A percentile compares a stretch with the other conserved stretches of the same genome.
These are phyloP conservation scores for Galago senegalensis DNA, from an alignment of 2,797 vertebrate species.

Conservation along the genomic window DNA sequence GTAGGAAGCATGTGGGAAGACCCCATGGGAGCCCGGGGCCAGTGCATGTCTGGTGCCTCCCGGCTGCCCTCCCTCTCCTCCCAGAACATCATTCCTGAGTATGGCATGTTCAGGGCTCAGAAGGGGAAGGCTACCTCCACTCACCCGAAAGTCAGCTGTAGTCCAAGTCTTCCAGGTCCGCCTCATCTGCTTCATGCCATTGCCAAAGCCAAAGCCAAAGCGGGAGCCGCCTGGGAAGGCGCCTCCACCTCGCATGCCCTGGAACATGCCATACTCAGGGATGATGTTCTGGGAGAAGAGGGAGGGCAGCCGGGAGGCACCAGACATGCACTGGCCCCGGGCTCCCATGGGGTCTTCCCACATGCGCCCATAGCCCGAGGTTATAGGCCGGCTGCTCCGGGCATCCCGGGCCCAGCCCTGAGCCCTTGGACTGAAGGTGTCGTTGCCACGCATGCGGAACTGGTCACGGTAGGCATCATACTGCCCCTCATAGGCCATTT, in stretches of 20 bases:
- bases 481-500: conserved; percentile 87
- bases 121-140: conserved; percentile 85
- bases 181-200: conserved; percentile 94
- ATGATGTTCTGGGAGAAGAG: conserved; percentile 97
- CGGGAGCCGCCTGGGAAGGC: conserved; percentile 92
- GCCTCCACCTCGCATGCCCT: conserved; percentile 92
- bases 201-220: conserved; percentile 92
- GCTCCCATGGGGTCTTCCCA: conserved; percentile 92
- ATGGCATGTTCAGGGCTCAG: too few species aligned
- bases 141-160: conserved; percentile 91
- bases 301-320: conserved; percentile 93
- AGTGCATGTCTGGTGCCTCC: too few species aligned
- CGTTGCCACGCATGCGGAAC: conserved; percentile 90
- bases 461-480: conserved; percentile 91
- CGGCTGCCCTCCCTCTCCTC: too few species aligned
- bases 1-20: too few species aligned
- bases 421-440: conserved; percentile 92
- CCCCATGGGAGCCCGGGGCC: too few species aligned
- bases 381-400: conserved; percentile 83
- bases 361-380: conserved; percentile 89
- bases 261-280: conserved; percentile 94
- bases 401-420: conserved; percentile 89
- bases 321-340: conserved; percentile 90
- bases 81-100: too few species aligned
- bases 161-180: conserved; percentile 92